Evolutionary conservation across 2,797 vertebrate species (phyloP), one percentile per base, ranked within the genome.

Genomic region (Yasuhikotakia modesta): DNA sequence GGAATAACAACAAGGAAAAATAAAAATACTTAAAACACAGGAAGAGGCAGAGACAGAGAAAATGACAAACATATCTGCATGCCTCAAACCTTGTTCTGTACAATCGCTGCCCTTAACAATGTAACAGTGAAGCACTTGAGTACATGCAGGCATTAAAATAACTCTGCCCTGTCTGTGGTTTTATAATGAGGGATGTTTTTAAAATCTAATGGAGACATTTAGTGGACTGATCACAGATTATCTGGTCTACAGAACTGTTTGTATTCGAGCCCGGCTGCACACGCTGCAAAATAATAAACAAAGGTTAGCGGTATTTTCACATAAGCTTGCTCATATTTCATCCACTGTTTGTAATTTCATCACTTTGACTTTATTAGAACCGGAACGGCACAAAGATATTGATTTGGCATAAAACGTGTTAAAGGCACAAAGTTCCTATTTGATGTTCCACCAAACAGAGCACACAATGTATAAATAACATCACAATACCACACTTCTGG

Each of bases 191-290:
- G 70, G 27, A 24, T 30, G 73, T 69, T 81, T 81, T 78, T 81
- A 85, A 83, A 85, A 81, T 74, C 73, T 71, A 83, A 83, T 81
- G 43, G 24, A 69, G n/a, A 76, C 19, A 1, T n/a, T 58, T 69
- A 61, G 43, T 52, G 27, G 19, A 50, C 19, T 61, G 45, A 76
- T n/a, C 30, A 77, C 30, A 77, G 66, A 21, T 2, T 5, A 77
- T 61, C 75, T 48, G 48, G 43, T 61, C 43, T 2, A 48, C 16
- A 73, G 71, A 63, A 50, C 3, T 0, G 2, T 27, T 45, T 55
- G 55, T 55, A 55, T 55, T 45, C 22, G 21, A 21, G 72, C 12
- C 14, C 16, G 8, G 43, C 3, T 35, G 30, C 17, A 35, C 27
- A 63, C 0, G 17, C 30, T 30, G 60, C 53, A 63, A 70, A 71